Evolutionary conservation across 1,140 invertebrate genomes (phyloP).

Genomic region (Pseudomyrmex concolor): DNA sequence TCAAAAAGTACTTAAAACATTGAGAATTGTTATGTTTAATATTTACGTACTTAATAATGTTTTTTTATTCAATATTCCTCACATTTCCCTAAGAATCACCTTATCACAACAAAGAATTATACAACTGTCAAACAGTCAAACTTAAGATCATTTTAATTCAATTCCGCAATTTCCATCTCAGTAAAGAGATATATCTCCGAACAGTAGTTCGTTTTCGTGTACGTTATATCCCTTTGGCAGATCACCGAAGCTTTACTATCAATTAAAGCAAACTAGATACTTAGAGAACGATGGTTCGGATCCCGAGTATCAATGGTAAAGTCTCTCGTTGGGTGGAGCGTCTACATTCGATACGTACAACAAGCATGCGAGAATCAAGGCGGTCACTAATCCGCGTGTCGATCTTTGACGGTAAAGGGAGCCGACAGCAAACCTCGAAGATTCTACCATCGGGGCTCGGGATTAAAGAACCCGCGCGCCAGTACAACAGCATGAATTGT

Average conservation of each 20-base stretch:
- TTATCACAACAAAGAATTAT: not conserved
- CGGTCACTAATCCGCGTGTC: slow-evolving; percentile 59
- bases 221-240: slow-evolving; percentile 22
- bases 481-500: slow-evolving; percentile 70
- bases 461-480: slow-evolving; percentile 77
- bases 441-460: slow-evolving; percentile 68
- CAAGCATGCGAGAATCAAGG: slow-evolving; percentile 20
- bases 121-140: not conserved
- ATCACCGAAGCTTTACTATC: slow-evolving; percentile 69
- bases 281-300: slow-evolving; percentile 5
- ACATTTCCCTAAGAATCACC: too few species aligned
- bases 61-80: too few species aligned
- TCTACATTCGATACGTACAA: not conserved
- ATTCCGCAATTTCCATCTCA: not conserved
- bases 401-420: slow-evolving; percentile 77
- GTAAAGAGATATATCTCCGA: slow-evolving; percentile 14
- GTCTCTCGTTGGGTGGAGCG: slow-evolving; percentile 39
- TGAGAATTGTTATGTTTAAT: too few species aligned
- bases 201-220: slow-evolving; percentile 1
- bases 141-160: not conserved
- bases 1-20: too few species aligned
- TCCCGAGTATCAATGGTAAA: slow-evolving; percentile 72
- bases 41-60: too few species aligned
- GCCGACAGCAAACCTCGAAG: slow-evolving; percentile 75
- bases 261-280: slow-evolving; percentile 80